phyloP scores from a whole-genome alignment of 2,113 vertebrate genomes.

The Pyxicephalus adspersus region DNA sequence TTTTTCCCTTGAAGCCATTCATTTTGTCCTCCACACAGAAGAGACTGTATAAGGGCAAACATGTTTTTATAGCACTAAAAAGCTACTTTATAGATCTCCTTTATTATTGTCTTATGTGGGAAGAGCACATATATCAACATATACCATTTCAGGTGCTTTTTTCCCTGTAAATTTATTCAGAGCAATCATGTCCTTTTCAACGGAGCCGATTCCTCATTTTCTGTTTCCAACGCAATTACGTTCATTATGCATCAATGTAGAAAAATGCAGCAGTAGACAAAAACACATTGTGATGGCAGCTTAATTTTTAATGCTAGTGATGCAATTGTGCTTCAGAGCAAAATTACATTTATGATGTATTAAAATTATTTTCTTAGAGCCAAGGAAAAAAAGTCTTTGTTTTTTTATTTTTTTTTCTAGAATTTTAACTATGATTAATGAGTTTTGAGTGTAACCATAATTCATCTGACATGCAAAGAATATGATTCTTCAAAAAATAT shows the following conservation, averaged over 20 bases:
- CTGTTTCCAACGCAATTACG: constrained; percentile 36
- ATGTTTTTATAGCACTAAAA: constrained; percentile 22
- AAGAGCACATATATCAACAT: constrained; percentile 36
- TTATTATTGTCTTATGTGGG: constrained; percentile 2
- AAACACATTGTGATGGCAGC: constrained; percentile 40
- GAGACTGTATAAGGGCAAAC: background rate
- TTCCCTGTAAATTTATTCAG: constrained; percentile 44
- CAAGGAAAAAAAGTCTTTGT: background rate
- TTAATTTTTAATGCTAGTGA: constrained; percentile 54
- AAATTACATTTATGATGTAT: constrained; percentile 40
- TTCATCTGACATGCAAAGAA: constrained; percentile 22
- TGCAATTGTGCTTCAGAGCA: constrained; percentile 38
- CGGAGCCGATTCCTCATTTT: constrained; percentile 28
- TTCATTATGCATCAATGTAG: constrained; percentile 46
- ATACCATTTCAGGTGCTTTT: constrained; percentile 40
- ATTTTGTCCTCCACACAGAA: constrained; percentile 10
- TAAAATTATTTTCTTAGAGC: constrained; percentile 33
- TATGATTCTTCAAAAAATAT: constrained; percentile 13
- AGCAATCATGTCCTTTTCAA: constrained; percentile 50
- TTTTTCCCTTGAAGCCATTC: background rate
- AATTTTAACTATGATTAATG: constrained; percentile 42
- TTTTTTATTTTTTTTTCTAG: constrained; percentile 6
- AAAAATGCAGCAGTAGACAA: constrained; percentile 34
- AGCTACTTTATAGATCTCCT: constrained; percentile 29
- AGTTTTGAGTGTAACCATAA: background rate